Evolutionary conservation across 2,113 vertebrate species (phyloP).

Genomic region (Speoplatyrhinus poulsoni): DNA sequence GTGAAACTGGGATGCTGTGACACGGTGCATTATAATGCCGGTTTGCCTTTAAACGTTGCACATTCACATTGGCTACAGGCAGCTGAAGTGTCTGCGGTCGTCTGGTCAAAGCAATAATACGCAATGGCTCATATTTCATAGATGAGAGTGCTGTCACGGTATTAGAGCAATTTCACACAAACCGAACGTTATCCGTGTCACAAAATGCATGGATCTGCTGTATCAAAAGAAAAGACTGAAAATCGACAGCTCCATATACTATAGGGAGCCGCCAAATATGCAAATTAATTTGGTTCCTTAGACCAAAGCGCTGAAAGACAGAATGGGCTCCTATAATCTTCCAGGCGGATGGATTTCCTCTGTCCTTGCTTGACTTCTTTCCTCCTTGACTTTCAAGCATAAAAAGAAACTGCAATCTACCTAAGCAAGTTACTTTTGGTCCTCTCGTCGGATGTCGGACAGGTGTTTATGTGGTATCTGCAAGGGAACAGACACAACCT

Average conservation of each 20-base stretch:
- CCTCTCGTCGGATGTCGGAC: conserved; percentile 13
- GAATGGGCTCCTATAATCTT: conserved; percentile 17
- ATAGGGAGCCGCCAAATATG: conserved; percentile 9
- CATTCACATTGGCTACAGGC: conserved; percentile 55
- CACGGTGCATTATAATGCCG: conserved; percentile 55
- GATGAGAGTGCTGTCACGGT: conserved; percentile 40
- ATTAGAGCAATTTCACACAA: conserved; percentile 22
- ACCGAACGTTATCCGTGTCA: conserved; percentile 20
- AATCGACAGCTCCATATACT: background rate
- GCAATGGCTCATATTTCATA: conserved; percentile 59
- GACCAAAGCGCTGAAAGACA: conserved; percentile 26
- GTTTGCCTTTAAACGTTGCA: conserved; percentile 31
- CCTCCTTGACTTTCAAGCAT: conserved; percentile 4
- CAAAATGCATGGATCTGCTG: conserved; percentile 17
- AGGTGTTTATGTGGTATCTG: conserved; percentile 25
- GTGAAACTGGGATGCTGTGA: conserved; percentile 46
- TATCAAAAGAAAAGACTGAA: conserved; percentile 2
- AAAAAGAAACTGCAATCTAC: conserved; percentile 7
- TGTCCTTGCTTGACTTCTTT: conserved; percentile 20
- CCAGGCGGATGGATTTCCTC: background rate
- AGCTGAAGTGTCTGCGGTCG: conserved; percentile 40
- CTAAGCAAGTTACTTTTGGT: conserved; percentile 15
- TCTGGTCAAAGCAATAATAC: conserved; percentile 27
- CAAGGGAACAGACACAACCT: conserved; percentile 60
- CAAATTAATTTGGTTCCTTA: conserved; percentile 9